Percentiles rank a stretch among this genome's conserved stretches.
These are phyloP conservation scores for Metridium senile DNA, from an alignment of 92 coral and sea anemone genomes.

Conservation along the genomic window DNA sequence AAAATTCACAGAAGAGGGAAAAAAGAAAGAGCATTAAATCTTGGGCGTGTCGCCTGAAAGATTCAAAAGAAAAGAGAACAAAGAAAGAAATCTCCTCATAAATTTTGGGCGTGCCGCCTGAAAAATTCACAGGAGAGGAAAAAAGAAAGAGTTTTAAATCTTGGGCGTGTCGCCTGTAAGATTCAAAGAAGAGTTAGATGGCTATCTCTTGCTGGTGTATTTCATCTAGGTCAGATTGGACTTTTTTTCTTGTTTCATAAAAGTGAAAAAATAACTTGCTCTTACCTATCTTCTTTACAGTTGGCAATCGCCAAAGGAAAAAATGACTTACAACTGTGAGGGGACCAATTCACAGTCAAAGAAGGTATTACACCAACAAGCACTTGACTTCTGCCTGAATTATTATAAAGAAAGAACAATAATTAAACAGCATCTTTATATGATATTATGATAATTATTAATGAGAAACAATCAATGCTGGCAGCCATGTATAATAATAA, in stretches of 20 bases:
- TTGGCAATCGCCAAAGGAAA: constrained; percentile 47
- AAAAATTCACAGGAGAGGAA: neutral
- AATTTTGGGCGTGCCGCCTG: neutral
- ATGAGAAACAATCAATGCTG: neutral
- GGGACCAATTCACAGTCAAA: constrained; percentile 14
- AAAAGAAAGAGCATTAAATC: neutral
- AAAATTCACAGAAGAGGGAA: neutral
- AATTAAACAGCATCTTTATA: neutral
- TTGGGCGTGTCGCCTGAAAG: constrained; percentile 27
- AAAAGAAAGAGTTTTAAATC: too few species aligned
- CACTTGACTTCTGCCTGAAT: constrained; percentile 36
- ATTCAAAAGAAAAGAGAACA: neutral
- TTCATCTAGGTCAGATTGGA: too few species aligned
- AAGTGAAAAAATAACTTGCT: too few species aligned
- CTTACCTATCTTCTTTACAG: constrained; percentile 43
- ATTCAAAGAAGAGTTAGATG: neutral
- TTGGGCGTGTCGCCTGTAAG: neutral
- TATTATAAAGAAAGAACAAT: neutral
- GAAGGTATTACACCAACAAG: constrained; percentile 30
- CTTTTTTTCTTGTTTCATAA: too few species aligned
- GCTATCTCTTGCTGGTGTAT: neutral
- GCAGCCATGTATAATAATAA: too few species aligned
- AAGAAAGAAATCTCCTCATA: neutral
- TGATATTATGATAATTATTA: neutral
- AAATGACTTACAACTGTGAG: constrained; percentile 43